Percentiles rank a stretch among this genome's conserved stretches.
Conservation (phyloP, 2,888 invertebrate species). For the Itoplectis maculator region DNA sequence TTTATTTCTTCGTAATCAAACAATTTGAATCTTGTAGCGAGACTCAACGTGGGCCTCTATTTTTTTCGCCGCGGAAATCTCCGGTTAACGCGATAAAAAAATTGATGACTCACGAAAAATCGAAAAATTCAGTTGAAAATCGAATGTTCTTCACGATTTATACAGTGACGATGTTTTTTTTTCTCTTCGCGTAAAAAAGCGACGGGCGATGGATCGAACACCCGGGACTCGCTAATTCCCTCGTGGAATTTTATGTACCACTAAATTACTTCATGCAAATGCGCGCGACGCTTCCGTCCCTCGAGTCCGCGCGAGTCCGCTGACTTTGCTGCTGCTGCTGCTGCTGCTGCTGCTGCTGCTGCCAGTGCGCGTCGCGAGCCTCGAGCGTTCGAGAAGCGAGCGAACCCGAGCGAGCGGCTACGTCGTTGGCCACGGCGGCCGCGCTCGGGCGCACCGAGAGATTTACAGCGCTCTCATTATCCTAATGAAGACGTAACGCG, state of each 20-base stretch:
- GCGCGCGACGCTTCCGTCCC: conserved; percentile 76
- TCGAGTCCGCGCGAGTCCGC: conserved; percentile 30
- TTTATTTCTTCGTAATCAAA: conserved; percentile 26
- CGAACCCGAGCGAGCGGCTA: conserved; percentile 29
- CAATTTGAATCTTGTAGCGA: no score
- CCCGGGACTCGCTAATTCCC: conserved; percentile 81
- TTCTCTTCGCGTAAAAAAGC: conserved; percentile 36
- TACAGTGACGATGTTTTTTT: not conserved
- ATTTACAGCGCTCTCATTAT: conserved; percentile 83
- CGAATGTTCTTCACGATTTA: no score
- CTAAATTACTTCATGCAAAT: conserved; percentile 83
- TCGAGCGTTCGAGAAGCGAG: conserved; percentile 59
- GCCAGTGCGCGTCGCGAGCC: conserved; percentile 35
- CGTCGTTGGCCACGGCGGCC: conserved; percentile 66
- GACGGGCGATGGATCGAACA: conserved; percentile 78
- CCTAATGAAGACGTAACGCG: conserved; percentile 83
- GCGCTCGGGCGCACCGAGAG: conserved; percentile 71
- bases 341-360: not conserved
- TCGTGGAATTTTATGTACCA: conserved; percentile 81
- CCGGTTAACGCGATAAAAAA: no score
- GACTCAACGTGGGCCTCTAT: no score
- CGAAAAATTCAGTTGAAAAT: no score
- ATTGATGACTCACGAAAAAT: no score
- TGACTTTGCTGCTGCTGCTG: not conserved
- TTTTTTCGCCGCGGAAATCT: no score